phyloP scores from a whole-genome alignment of 2,797 vertebrate genomes.

The Danio jaintianensis region DNA sequence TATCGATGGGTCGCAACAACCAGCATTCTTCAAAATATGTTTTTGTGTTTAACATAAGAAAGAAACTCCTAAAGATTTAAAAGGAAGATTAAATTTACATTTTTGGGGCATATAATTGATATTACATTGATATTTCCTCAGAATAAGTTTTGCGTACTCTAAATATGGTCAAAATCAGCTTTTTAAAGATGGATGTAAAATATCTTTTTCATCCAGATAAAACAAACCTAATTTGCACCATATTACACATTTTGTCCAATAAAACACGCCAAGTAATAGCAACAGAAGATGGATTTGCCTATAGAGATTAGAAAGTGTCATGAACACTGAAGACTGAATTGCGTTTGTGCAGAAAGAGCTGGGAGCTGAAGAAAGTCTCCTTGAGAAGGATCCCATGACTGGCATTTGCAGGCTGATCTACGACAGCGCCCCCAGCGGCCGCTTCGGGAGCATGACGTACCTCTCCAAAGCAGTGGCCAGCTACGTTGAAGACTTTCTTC shows the following conservation, averaged over 20 bases:
- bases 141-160: too few species aligned
- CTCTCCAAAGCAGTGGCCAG: slow-evolving; percentile 90
- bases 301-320: neutral
- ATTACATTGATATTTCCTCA: too few species aligned
- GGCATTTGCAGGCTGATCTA: slow-evolving; percentile 92
- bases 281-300: neutral
- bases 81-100: too few species aligned
- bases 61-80: too few species aligned
- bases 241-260: neutral
- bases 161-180: too few species aligned
- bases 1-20: too few species aligned
- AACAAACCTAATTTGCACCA: neutral
- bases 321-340: neutral
- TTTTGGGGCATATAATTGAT: too few species aligned
- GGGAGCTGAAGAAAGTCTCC: slow-evolving; percentile 87
- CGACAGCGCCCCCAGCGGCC: slow-evolving; percentile 94
- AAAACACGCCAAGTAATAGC: neutral
- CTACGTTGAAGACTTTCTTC: slow-evolving; percentile 91
- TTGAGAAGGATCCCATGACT: slow-evolving; percentile 87
- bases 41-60: too few species aligned
- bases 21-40: too few species aligned
- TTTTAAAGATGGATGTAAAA: too few species aligned
- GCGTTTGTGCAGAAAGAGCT: slow-evolving; percentile 82
- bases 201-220: neutral
- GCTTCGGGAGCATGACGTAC: slow-evolving; percentile 97